phyloP scores from a whole-genome alignment of 2,797 vertebrate species.

The Chiloscyllium punctatum region DNA sequence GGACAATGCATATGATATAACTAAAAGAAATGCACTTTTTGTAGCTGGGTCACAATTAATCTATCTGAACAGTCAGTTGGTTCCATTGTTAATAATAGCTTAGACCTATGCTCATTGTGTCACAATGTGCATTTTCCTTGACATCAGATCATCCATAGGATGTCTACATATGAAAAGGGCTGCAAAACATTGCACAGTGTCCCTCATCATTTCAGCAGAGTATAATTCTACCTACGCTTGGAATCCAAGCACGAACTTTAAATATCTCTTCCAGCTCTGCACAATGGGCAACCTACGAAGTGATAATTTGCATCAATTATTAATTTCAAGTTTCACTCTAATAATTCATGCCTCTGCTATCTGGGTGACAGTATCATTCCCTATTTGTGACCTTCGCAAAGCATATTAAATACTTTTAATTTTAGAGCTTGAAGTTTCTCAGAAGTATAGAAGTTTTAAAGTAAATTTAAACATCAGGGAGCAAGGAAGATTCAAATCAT shows the following conservation, averaged over 20 bases:
- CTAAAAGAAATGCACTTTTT: neutral
- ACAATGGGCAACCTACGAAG: neutral
- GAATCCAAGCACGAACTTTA: neutral
- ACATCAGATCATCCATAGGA: neutral
- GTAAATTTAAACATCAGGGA: neutral
- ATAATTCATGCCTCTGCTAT: neutral
- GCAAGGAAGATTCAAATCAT: neutral
- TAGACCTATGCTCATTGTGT: neutral
- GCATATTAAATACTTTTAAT: neutral
- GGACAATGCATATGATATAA: neutral
- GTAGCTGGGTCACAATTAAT: neutral
- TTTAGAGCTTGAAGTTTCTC: neutral
- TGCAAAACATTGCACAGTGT: neutral
- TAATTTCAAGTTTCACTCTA: neutral
- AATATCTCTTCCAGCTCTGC: neutral
- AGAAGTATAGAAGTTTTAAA: neutral
- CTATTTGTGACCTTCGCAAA: neutral
- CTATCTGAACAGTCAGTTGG: neutral
- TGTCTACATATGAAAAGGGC: neutral
- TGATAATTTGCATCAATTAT: neutral
- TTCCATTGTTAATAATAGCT: neutral
- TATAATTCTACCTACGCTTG: neutral
- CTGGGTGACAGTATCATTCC: neutral
- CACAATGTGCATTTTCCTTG: neutral
- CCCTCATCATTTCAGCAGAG: neutral